These are phyloP conservation scores for Aphaenogaster rudis DNA, from an alignment of 1,140 invertebrate species.

Conservation along the genomic window DNA sequence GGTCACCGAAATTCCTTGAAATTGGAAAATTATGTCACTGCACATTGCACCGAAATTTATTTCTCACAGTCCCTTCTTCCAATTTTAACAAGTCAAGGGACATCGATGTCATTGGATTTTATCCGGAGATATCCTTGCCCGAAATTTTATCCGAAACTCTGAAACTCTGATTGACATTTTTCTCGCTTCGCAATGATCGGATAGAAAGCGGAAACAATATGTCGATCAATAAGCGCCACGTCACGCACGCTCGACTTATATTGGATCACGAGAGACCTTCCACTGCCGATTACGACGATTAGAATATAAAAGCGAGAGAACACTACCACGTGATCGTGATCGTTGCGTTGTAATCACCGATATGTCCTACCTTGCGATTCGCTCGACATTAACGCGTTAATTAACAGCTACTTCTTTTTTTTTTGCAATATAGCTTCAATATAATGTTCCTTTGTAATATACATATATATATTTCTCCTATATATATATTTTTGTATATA, in stretches of 20 bases:
- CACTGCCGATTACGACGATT: slow-evolving; percentile 41
- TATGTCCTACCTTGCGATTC: slow-evolving; percentile 48
- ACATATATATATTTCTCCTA: slow-evolving; percentile 61
- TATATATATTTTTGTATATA: slow-evolving; percentile 68
- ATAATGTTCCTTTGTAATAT: slow-evolving; percentile 60
- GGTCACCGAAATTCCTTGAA: background rate
- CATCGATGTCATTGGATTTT: background rate
- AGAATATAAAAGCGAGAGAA: slow-evolving; percentile 59
- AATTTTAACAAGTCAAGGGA: slow-evolving; percentile 31
- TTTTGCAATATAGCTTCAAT: slow-evolving; percentile 78
- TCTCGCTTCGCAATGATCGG: slow-evolving; percentile 54
- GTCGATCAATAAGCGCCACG: slow-evolving; percentile 43
- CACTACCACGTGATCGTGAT: slow-evolving; percentile 44
- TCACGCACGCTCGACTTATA: slow-evolving; percentile 49
- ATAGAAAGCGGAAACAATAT: slow-evolving; percentile 62
- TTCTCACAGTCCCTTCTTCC: background rate
- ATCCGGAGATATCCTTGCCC: background rate
- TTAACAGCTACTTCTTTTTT: slow-evolving; percentile 53
- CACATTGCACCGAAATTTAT: background rate
- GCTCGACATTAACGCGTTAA: slow-evolving; percentile 46
- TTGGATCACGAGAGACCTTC: slow-evolving; percentile 59
- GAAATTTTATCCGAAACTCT: background rate
- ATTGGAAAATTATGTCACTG: slow-evolving; percentile 19
- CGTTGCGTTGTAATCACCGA: slow-evolving; percentile 33
- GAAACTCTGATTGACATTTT: slow-evolving; percentile 56